A percentile compares a stretch with the other conserved stretches of the same genome.
Evolutionary conservation across 2,113 vertebrate species (phyloP).

Genomic region (Falco punctatus): DNA sequence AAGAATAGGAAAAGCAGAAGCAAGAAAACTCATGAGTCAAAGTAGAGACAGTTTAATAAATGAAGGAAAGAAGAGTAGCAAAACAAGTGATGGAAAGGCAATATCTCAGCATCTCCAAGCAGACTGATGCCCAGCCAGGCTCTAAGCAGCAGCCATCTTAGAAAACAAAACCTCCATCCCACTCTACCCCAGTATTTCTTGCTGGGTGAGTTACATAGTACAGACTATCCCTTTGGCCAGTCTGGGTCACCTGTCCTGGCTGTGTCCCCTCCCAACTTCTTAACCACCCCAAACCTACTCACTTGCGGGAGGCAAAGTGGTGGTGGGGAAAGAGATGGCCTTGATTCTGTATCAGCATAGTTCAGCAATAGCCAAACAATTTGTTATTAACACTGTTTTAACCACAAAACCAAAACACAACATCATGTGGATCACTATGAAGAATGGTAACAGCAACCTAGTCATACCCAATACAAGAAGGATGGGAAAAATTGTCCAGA

Average conservation of each 20-base stretch:
- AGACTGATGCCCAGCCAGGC: background rate
- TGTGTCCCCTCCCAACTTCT: background rate
- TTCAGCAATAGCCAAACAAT: background rate
- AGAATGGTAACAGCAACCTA: background rate
- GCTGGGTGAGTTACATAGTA: background rate
- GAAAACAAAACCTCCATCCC: accelerated
- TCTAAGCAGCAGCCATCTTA: background rate
- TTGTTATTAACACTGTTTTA: background rate
- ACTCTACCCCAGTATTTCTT: background rate
- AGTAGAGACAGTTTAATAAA: background rate
- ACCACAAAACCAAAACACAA: background rate
- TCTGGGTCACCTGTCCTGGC: background rate
- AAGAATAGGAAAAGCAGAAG: background rate
- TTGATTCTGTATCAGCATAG: background rate
- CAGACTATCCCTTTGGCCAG: background rate
- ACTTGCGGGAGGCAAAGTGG: accelerated
- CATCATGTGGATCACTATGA: background rate
- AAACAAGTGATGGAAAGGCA: background rate
- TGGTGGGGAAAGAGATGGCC: too few relatives aligned
- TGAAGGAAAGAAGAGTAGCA: background rate
- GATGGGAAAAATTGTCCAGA: background rate
- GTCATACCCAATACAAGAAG: background rate
- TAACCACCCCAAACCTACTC: accelerated
- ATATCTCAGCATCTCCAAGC: background rate
- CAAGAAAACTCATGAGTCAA: background rate